Percentiles rank a stretch among this genome's conserved stretches.
phyloP scores from a whole-genome alignment of 1,140 invertebrate genomes.

The Drosophila arizonae region DNA sequence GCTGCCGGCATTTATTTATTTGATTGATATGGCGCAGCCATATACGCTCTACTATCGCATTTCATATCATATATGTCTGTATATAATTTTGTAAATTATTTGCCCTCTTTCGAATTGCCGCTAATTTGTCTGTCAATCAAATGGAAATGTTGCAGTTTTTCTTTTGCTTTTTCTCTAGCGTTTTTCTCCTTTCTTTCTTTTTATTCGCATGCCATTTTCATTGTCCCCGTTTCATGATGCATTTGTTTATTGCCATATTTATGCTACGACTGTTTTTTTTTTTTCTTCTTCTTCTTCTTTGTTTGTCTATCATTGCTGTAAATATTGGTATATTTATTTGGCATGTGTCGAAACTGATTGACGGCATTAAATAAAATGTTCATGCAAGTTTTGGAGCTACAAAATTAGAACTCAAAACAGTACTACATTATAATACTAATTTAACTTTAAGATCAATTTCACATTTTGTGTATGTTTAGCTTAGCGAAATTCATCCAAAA shows the following conservation, averaged over 20 bases:
- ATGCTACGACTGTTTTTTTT: conserved; percentile 9
- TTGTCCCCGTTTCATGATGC: conserved; percentile 33
- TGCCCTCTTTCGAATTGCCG: conserved; percentile 69
- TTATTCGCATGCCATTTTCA: conserved; percentile 20
- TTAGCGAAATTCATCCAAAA: no score
- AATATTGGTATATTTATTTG: conserved; percentile 28
- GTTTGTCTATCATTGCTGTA: conserved; percentile 28
- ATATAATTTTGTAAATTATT: conserved; percentile 71
- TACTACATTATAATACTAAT: no score
- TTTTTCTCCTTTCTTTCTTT: not conserved
- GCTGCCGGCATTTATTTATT: conserved; percentile 61
- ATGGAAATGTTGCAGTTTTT: conserved; percentile 45
- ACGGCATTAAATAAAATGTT: not conserved
- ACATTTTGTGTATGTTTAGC: no score
- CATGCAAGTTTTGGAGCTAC: no score
- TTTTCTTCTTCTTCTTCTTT: not conserved
- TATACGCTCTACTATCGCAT: conserved; percentile 18
- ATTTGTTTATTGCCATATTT: conserved; percentile 41
- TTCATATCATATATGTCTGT: no score
- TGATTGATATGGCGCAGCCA: conserved; percentile 71
- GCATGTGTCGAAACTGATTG: not conserved
- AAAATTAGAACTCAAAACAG: no score
- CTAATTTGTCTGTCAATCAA: conserved; percentile 80
- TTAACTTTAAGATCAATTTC: no score
- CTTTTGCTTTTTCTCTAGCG: conserved; percentile 3